A percentile compares a stretch with the other conserved stretches of the same genome.
phyloP scores from a whole-genome alignment of 2,797 vertebrate genomes.

The Trematomus bernacchii region DNA sequence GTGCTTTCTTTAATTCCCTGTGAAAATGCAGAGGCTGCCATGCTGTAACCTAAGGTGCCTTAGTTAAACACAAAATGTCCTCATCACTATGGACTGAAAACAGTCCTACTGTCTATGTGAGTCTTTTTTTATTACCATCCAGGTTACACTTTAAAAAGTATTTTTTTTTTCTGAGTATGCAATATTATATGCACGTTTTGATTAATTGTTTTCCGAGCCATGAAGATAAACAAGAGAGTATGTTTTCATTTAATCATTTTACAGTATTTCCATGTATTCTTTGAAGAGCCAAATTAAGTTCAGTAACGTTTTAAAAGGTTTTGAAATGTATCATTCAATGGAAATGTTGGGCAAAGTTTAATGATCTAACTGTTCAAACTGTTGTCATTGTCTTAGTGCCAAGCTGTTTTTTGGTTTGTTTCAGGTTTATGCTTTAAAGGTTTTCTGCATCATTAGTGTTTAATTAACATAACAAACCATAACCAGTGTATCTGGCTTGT shows the following conservation, averaged over 20 bases:
- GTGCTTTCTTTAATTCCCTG: conserved; percentile 20
- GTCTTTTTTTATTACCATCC: not conserved
- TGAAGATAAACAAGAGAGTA: not conserved
- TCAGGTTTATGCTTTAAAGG: not conserved
- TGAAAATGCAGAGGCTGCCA: conserved; percentile 18
- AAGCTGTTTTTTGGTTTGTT: conserved; percentile 20
- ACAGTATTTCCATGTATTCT: conserved; percentile 16
- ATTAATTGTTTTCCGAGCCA: not conserved
- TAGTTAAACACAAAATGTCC: conserved; percentile 19
- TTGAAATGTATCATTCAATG: conserved; percentile 15
- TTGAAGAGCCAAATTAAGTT: conserved; percentile 5
- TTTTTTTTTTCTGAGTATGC: conserved; percentile 30
- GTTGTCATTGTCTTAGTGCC: conserved; percentile 25
- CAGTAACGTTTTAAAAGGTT: conserved; percentile 8
- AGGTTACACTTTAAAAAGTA: conserved; percentile 14
- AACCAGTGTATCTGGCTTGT: not conserved
- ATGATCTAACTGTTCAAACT: conserved; percentile 5
- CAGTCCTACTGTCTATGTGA: not conserved
- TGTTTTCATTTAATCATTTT: conserved; percentile 29
- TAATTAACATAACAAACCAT: not conserved
- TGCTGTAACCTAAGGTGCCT: conserved; percentile 68
- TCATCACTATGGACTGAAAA: conserved; percentile 1
- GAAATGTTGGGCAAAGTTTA: conserved; percentile 27
- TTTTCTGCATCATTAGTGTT: conserved; percentile 6
- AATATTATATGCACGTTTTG: not conserved